Conservation (phyloP, 1,140 invertebrate genomes). For the Caerostris extrusa region DNA sequence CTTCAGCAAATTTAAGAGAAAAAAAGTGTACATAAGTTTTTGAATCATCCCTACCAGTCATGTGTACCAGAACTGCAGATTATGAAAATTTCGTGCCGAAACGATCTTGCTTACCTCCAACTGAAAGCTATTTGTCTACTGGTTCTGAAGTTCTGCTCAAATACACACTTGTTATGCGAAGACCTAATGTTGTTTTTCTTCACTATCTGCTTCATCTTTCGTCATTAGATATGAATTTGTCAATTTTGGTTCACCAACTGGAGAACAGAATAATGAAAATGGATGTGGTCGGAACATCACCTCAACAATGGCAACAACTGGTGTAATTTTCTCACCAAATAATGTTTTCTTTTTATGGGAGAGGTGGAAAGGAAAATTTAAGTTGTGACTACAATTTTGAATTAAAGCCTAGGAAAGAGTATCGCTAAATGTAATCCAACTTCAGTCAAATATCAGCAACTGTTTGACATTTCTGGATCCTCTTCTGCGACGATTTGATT, state of each 20-base stretch:
- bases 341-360: slow-evolving; percentile 79
- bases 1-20: neutral
- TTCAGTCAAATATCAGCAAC: slow-evolving; percentile 58
- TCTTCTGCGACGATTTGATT: slow-evolving; percentile 38
- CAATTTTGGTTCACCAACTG: slow-evolving; percentile 65
- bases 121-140: slow-evolving; percentile 78
- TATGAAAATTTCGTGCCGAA: slow-evolving; percentile 72
- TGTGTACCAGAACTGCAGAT: slow-evolving; percentile 78
- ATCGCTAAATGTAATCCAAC: slow-evolving; percentile 56
- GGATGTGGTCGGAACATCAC: slow-evolving; percentile 27
- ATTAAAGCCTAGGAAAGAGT: slow-evolving; percentile 71
- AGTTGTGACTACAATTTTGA: slow-evolving; percentile 78
- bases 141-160: slow-evolving; percentile 76
- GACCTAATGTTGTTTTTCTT: slow-evolving; percentile 71
- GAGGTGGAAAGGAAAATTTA: slow-evolving; percentile 78
- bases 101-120: slow-evolving; percentile 77
- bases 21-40: slow-evolving; percentile 63
- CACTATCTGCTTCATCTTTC: slow-evolving; percentile 75
- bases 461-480: slow-evolving; percentile 73
- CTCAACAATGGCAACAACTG: neutral
- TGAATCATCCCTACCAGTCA: slow-evolving; percentile 78
- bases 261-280: slow-evolving; percentile 51
- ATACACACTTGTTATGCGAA: slow-evolving; percentile 69
- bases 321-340: slow-evolving; percentile 70
- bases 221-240: slow-evolving; percentile 79